Evolutionary conservation across 2,888 invertebrate genomes (phyloP), one percentile per base, ranked within the genome.

Genomic region (Drosophila imparisetae): DNA sequence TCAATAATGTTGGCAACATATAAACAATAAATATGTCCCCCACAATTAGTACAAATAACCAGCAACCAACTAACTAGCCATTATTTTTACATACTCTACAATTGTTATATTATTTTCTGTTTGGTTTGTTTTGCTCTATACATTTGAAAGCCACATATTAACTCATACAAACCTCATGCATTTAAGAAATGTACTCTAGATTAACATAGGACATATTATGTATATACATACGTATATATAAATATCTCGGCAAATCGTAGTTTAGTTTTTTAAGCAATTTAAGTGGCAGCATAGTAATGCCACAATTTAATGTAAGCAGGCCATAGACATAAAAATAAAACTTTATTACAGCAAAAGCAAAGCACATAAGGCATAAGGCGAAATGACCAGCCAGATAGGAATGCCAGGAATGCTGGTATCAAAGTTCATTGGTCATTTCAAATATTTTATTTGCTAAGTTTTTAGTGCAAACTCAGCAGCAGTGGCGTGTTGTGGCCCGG

Each of bases 301-400:
- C 65, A 53, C 67, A 63, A 64, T 63, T 78, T 72, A 60, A 66
- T 68, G 58, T 83, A 81, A 83, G 79, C 83, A 78, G 70, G 63
- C 50, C 72, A 66, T 61, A 68, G 57, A 50, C 30, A 75, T 58
- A 48, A 75, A 86, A 81, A 72, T 76, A 60, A 82, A 89, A 81
- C 76, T 88, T 84, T 86, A 76, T 89, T 89, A 59, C 89, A 86
- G 84, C 49, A 21, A 34, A 40, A 50, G 18, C 36, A 53, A 61
- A 54, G 40, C 52, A 29, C 67, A 68, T 76, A 60, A 64, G 36
- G 29, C 63, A 62, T 63, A 53, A 34, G 64, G 50, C 62, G 49
- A 66, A 66, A 66, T 65, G 66, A 54, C 36, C 48, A 57, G 49
- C 29, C 48, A 63, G 21, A 49, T 54, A 62, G 42, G 21, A 57